Base-by-base conservation (phyloP, 2,113 vertebrate species). In the Leptobrachium leishanense region DNA sequence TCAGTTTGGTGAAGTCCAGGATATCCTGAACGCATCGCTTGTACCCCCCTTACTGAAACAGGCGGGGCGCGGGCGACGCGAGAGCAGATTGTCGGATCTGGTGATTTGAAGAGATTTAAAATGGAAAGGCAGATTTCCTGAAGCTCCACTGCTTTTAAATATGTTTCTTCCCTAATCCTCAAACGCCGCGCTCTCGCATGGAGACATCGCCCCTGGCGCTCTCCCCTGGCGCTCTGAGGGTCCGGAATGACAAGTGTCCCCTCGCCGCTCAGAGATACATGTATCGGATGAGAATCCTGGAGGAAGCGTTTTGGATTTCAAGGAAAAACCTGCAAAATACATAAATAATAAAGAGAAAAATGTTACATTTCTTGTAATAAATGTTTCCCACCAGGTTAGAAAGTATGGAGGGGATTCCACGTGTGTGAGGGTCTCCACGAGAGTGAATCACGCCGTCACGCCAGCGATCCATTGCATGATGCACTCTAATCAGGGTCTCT, bases 101-200 rank as follows among this genome's bases (percentile, higher is more conserved):
- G 76, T 78, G 76, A 78, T 78, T 72, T 78, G 68, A 78, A 39
- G 76, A 70, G 76, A 78, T 78, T 78, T 78, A 78, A 43, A 39
- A 70, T 64, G 68, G 57, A 64, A 70, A 71, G 76, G 76, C 76
- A 72, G 76, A 78, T 78, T 78, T 78, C 62, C 76, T n/a, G 68
- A 5, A 57, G 76, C 76, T 72, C 3, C 76, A 41, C 11, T 69
- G 76, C 76, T 78, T 71, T 78, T 78, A 78, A 78, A 78, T 78
- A 78, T 78, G 76, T 78, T 78, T 78, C 43, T 71, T 55, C 43
- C 2, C 76, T 78, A 78, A 78, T 78, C 76, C 68, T 46, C 57
- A n/a, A 40, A 44, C 15, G 1, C 67, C 4, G 62, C 74, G 43
- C 7, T 75, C 74, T 75, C 74, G 54, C 74, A 66, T 67, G 50